Base-by-base conservation (phyloP, 2,888 invertebrate species). In the Bhutanitis thaidina region DNA sequence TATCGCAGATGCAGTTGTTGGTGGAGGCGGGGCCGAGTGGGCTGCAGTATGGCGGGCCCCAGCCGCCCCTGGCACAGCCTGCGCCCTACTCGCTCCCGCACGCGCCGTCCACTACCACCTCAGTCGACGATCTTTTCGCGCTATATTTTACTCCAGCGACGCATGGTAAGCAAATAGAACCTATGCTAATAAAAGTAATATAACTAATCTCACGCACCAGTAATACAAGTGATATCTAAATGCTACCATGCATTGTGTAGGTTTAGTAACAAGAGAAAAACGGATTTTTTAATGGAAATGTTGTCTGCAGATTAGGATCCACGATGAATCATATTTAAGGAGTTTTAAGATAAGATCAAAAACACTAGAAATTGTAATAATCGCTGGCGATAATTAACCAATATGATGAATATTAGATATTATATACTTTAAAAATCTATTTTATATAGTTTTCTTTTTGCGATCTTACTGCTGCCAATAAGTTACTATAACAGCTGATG, bases 1-100 rank as follows among this genome's bases (percentile, higher is more conserved):
- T 95, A 68, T 91, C 95, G 52, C 95, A 95, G 77, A 95, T 95
- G 77, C 94, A 94, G 71, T 92, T 94, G 77, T 83, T 94, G 65
- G 90, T 94, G 64, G 90, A 94, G 77, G 85, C 87, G 71, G 87
- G 86, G 77, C 91, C 74, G 75, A 91, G 75, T 80, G 90, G 76
- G 65, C 80, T 74, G 82, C 89, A 75, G 77, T 82, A 86, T 72
- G 85, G 80, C 54, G 87, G 87, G 55, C 87, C 88, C 52, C 77
- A 80, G 66, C 83, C 87, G 71, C 87, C 87, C 71, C 81, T 73
- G 57, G 83, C 86, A 69, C 83, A 82, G 71, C 88, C 82, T 46
- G 83, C 82, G 69, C 86, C 83, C 55, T 84, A 78, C 64, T 65
- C 77, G 62, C 76, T 73, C 58, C 66, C 65, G 58, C 82, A 57